Conservation (phyloP, 92 coral and sea anemone species). For the Epizoanthus scotinus region DNA sequence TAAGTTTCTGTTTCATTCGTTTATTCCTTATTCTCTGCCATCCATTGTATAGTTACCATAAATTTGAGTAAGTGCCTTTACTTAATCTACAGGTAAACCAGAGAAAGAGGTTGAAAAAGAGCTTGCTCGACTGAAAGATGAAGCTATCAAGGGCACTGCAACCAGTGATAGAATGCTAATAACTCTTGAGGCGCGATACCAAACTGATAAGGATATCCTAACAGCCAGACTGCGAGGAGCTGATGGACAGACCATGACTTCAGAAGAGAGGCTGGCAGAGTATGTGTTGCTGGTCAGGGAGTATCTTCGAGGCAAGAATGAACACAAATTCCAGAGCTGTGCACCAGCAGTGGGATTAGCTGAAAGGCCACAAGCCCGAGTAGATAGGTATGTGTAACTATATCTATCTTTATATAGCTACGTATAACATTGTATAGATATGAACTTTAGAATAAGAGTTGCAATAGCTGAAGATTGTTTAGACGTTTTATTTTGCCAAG, state of each 20-base stretch:
- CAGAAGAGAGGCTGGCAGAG: conserved; percentile 82
- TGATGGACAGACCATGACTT: conserved; percentile 76
- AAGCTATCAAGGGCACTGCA: conserved; percentile 61
- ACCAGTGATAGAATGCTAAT: conserved; percentile 72
- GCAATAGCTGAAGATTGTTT: no score
- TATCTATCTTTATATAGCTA: neutral
- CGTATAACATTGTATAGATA: no score
- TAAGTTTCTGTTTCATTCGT: neutral
- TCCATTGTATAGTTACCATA: neutral
- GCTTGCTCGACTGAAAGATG: conserved; percentile 56
- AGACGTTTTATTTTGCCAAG: no score
- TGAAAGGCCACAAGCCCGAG: conserved; percentile 60
- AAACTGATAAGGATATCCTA: conserved; percentile 69
- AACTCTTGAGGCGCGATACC: conserved; percentile 83
- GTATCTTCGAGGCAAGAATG: conserved; percentile 75
- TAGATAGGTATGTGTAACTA: conserved; percentile 55
- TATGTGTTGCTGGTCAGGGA: conserved; percentile 76
- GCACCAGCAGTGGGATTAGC: conserved; percentile 84
- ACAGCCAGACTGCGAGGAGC: conserved; percentile 73
- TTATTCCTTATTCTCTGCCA: neutral
- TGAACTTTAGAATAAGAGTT: no score
- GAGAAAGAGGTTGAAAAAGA: conserved; percentile 82
- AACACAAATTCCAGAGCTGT: conserved; percentile 71
- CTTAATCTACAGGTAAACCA: conserved; percentile 58
- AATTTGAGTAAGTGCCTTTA: neutral